phyloP scores from a whole-genome alignment of 2,113 vertebrate species.

The Callaeas wilsoni region DNA sequence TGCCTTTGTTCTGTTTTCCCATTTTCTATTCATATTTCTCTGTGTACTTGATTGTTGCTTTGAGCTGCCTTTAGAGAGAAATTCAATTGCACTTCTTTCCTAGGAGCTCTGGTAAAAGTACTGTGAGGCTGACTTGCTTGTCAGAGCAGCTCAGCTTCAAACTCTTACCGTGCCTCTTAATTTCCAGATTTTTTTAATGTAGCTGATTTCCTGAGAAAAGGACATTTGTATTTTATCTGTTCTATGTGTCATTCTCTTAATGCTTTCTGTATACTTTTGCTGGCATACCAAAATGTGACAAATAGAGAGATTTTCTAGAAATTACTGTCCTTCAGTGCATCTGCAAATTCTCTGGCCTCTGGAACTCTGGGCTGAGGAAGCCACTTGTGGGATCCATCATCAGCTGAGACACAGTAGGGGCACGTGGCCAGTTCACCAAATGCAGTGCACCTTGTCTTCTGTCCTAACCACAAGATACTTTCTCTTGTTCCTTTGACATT shows the following conservation, averaged over 20 bases:
- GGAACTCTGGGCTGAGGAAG: not conserved
- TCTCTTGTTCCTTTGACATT: not conserved
- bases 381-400: not conserved
- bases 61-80: not conserved
- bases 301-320: not conserved
- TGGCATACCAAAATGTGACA: not conserved
- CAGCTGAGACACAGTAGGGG: not conserved
- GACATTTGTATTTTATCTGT: not conserved
- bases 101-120: conserved; percentile 16
- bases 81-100: not conserved
- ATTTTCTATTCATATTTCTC: not conserved
- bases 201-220: not conserved
- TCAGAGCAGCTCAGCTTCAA: conserved; percentile 52
- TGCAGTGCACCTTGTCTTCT: not conserved
- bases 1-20: not conserved
- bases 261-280: not conserved
- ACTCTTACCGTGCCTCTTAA: not conserved
- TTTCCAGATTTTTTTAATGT: not conserved
- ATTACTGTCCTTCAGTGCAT: not conserved
- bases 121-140: conserved; percentile 13
- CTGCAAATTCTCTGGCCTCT: not conserved
- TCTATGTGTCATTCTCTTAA: not conserved
- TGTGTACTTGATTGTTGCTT: not conserved
- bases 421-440: not conserved
- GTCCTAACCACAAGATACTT: not conserved